A percentile compares a stretch with the other conserved stretches of the same genome.
Conservation (phyloP, 2,113 vertebrate species). For the Albula glossodonta region DNA sequence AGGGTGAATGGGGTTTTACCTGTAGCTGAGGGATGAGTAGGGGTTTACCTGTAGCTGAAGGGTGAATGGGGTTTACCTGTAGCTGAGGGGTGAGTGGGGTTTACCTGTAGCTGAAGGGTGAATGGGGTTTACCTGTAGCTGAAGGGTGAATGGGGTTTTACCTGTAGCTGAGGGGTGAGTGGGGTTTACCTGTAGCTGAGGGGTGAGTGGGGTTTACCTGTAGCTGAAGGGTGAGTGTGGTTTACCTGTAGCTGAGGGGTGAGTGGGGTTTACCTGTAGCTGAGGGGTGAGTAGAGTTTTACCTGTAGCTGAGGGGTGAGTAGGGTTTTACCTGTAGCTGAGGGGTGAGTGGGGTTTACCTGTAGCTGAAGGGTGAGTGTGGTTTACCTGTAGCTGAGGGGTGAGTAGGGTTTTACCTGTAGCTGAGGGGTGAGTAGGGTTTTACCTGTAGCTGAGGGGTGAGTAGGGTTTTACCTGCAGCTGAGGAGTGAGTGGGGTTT, state of each 20-base stretch:
- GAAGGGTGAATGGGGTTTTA: too few species aligned
- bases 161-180: neutral
- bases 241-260: neutral
- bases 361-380: too few species aligned
- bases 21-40: too few species aligned
- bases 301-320: neutral
- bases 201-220: neutral
- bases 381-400: neutral
- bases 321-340: constrained; percentile 67
- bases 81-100: neutral
- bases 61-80: neutral
- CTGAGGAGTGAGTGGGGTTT: neutral
- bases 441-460: neutral
- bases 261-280: neutral
- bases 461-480: neutral
- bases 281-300: too few species aligned
- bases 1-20: too few species aligned
- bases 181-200: too few species aligned
- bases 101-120: too few species aligned
- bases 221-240: neutral
- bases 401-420: neutral
- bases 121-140: too few species aligned
- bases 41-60: too few species aligned
- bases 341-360: neutral
- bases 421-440: neutral